Evolutionary conservation across 1,140 invertebrate genomes (phyloP).

Genomic region (Drosophila takahashii): DNA sequence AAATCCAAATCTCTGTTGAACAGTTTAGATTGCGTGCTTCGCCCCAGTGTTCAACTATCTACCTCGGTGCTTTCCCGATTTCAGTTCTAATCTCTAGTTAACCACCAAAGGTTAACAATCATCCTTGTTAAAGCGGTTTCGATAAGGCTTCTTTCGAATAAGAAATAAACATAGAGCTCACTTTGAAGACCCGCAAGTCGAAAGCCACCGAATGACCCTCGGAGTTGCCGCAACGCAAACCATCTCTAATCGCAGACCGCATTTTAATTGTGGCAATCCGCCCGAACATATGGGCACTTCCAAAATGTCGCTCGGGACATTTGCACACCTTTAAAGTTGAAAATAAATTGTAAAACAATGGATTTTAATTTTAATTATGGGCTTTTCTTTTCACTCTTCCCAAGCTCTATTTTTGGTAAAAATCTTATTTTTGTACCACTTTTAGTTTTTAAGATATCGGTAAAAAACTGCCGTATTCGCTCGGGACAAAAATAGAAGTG

Average conservation of each 20-base stretch:
- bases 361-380: too few relatives aligned
- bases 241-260: slow-evolving; percentile 60
- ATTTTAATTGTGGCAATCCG: slow-evolving; percentile 62
- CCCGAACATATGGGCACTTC: too few relatives aligned
- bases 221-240: slow-evolving; percentile 35
- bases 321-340: too few relatives aligned
- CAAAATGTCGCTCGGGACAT: too few relatives aligned
- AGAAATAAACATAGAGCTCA: not conserved
- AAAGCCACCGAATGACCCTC: slow-evolving; percentile 48
- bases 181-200: slow-evolving; percentile 42
- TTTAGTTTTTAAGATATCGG: too few relatives aligned
- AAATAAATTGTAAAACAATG: too few relatives aligned
- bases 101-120: slow-evolving; percentile 25
- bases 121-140: slow-evolving; percentile 15
- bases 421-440: too few relatives aligned
- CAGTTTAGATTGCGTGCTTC: not conserved
- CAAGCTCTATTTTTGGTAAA: too few relatives aligned
- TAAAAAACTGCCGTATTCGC: too few relatives aligned
- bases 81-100: slow-evolving; percentile 5
- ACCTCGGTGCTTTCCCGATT: not conserved
- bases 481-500: too few relatives aligned
- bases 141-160: slow-evolving; percentile 24
- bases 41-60: not conserved
- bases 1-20: not conserved
- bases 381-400: too few relatives aligned